phyloP scores from a whole-genome alignment of 1,140 invertebrate genomes.

The Trissolcus basalis region DNA sequence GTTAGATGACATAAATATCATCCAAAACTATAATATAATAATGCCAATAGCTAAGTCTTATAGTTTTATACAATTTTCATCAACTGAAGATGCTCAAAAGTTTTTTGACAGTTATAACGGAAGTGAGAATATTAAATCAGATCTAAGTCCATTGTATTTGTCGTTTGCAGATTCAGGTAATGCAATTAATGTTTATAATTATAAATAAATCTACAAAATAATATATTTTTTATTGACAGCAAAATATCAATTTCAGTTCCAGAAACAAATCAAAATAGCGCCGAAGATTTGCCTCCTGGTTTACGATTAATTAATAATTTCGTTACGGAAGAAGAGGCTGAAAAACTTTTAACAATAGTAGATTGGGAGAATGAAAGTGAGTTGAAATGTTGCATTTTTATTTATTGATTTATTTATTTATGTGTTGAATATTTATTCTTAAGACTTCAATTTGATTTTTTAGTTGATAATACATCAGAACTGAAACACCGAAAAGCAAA shows the following conservation, averaged over 20 bases:
- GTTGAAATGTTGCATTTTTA: no score
- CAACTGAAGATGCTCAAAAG: constrained; percentile 72
- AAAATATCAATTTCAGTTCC: constrained; percentile 69
- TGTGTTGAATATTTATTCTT: constrained; percentile 20
- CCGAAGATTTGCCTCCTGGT: constrained; percentile 80
- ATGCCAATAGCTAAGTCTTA: constrained; percentile 86
- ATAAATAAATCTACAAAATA: constrained; percentile 9
- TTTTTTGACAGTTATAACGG: constrained; percentile 79
- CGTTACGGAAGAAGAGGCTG: constrained; percentile 84
- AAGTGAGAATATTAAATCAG: constrained; percentile 74
- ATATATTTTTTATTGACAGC: constrained; percentile 8
- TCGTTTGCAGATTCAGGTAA: constrained; percentile 79
- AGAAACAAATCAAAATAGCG: constrained; percentile 59
- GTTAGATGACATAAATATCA: constrained; percentile 74
- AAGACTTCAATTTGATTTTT: background rate
- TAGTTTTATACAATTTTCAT: constrained; percentile 81
- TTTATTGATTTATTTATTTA: constrained; percentile 48
- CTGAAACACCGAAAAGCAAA: constrained; percentile 92
- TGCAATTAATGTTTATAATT: constrained; percentile 21
- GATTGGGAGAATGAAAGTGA: constrained; percentile 73
- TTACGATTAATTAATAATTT: constrained; percentile 85
- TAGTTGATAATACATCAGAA: constrained; percentile 63
- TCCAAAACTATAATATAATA: constrained; percentile 75
- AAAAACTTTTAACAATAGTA: constrained; percentile 79
- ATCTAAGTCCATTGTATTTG: constrained; percentile 80